phyloP scores from a whole-genome alignment of 2,113 vertebrate species.

The Donacobius atricapilla region DNA sequence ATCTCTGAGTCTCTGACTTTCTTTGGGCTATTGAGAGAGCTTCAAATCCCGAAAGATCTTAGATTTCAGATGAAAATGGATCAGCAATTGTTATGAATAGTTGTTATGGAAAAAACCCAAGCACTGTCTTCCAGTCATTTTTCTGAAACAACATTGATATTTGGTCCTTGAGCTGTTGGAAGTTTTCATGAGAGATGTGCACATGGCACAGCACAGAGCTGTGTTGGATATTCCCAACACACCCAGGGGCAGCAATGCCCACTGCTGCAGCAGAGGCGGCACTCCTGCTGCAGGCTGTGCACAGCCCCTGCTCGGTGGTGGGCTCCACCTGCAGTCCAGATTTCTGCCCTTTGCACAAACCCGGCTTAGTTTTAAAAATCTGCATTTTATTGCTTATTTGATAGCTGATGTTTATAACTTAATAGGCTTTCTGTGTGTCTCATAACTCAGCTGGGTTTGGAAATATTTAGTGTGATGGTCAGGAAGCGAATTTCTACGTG shows the following conservation, averaged over 20 bases:
- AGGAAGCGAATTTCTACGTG: neutral
- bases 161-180: neutral
- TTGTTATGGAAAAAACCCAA: neutral
- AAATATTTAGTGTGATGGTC: neutral
- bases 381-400: neutral
- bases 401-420: neutral
- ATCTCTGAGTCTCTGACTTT: neutral
- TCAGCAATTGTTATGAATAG: neutral
- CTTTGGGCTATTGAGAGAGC: neutral
- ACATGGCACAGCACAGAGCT: neutral
- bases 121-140: neutral
- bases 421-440: neutral
- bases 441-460: neutral
- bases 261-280: neutral
- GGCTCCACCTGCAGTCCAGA: accelerated
- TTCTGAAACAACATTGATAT: neutral
- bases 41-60: neutral
- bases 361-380: neutral
- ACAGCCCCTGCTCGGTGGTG: accelerated
- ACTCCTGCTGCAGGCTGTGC: neutral
- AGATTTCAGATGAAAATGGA: neutral
- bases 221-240: accelerated
- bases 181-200: neutral
- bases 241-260: neutral
- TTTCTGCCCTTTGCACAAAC: neutral